A percentile compares a stretch with the other conserved stretches of the same genome.
These are phyloP conservation scores for Argyra leucocephala DNA, from an alignment of 2,888 invertebrate genomes.

Conservation along the genomic window DNA sequence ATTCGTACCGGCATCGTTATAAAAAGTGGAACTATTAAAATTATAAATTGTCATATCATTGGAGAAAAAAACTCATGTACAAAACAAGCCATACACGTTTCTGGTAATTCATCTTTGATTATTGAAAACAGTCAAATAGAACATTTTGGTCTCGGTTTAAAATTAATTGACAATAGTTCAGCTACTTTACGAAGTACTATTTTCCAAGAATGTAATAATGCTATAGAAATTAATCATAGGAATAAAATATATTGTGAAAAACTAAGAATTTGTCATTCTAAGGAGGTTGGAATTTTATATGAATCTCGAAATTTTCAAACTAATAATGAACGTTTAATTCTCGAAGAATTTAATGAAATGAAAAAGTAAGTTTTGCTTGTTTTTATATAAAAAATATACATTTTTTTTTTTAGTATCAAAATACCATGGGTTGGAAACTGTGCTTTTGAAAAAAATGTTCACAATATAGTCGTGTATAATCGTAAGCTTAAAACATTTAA, in stretches of 20 bases:
- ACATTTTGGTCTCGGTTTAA: conserved; percentile 48
- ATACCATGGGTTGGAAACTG: neutral
- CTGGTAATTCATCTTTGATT: conserved; percentile 39
- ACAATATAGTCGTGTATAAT: neutral
- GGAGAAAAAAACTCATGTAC: conserved; percentile 47
- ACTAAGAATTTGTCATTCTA: conserved; percentile 43
- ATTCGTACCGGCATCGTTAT: conserved; percentile 47
- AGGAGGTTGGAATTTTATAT: conserved; percentile 46
- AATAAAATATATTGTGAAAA: conserved; percentile 44
- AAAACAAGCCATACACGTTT: conserved; percentile 48
- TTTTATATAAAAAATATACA: neutral
- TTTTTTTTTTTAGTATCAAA: neutral
- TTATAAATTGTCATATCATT: conserved; percentile 47
- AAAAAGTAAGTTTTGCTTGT: neutral
- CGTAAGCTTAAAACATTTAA: neutral
- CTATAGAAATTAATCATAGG: conserved; percentile 30
- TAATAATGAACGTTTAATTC: conserved; percentile 25
- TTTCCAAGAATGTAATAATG: conserved; percentile 35
- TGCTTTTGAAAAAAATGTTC: neutral
- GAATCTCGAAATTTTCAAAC: conserved; percentile 37
- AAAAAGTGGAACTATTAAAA: conserved; percentile 44
- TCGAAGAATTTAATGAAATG: neutral
- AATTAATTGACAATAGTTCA: conserved; percentile 41
- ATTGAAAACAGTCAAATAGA: conserved; percentile 45
- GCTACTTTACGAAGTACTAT: conserved; percentile 31